Percentiles rank a stretch among this genome's conserved stretches.
phyloP scores from a whole-genome alignment of 2,888 invertebrate genomes.

The Thereva nobilitata region DNA sequence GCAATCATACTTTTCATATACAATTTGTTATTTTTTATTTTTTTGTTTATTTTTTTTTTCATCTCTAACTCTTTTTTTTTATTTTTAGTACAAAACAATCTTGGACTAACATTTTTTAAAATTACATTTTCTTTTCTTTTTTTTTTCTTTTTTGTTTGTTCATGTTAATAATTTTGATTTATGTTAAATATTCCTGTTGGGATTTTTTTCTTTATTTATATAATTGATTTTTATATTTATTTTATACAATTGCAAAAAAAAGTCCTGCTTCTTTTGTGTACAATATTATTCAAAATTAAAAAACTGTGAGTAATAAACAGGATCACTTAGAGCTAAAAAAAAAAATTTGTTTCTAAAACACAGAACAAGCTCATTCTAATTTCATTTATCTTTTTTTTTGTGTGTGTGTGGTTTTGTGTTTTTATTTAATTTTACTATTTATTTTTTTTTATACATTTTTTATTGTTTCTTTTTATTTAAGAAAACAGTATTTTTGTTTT shows the following conservation, averaged over 20 bases:
- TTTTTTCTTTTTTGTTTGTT: background rate
- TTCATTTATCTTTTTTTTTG: too few species aligned
- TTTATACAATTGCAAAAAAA: background rate
- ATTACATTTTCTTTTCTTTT: constrained; percentile 12
- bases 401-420: background rate
- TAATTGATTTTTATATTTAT: constrained; percentile 4
- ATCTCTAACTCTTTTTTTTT: constrained; percentile 21
- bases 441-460: background rate
- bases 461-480: too few species aligned
- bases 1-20: constrained; percentile 8
- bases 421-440: background rate
- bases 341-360: constrained; percentile 9
- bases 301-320: background rate
- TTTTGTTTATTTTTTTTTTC: constrained; percentile 24
- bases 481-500: too few species aligned
- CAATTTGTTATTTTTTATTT: background rate
- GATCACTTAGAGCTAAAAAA: background rate
- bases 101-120: constrained; percentile 19
- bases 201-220: constrained; percentile 1
- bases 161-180: constrained; percentile 7
- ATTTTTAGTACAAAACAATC: constrained; percentile 24
- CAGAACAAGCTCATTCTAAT: constrained; percentile 31
- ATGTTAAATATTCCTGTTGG: constrained; percentile 22
- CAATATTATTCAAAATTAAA: background rate
- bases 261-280: too few species aligned